Base-by-base conservation (phyloP, 2,113 vertebrate genomes). In the Hystrix brachyura region DNA sequence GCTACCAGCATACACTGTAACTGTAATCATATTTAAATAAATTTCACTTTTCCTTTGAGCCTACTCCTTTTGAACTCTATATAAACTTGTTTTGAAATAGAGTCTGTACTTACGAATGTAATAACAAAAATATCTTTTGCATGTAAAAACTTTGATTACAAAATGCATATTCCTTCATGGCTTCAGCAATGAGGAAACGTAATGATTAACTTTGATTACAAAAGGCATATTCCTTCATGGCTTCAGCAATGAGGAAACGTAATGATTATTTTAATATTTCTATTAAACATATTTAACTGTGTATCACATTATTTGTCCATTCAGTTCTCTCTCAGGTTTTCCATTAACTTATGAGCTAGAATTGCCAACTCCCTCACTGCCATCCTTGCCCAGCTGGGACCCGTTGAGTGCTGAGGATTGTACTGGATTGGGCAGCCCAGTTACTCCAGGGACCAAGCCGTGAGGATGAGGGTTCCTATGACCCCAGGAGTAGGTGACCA, bases 201-300 rank as follows among this genome's bases (percentile, higher is more conserved):
- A 94, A 92, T 97, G n/a, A 97, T 64, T 98, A 98, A 94, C 91
- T 94, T 98, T 97, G 94, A 72, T 96, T 98, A 98, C 12, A 72
- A 65, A 96, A 87, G 84, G 95, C 34, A 62, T 95, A 92, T 86
- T 90, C 87, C 96, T 97, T 95, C 87, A 83, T 96, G 82, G 38
- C 84, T 96, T 92, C 55, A 69, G 43, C 90, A 94, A 67, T 94
- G 94, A 94, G 59, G 82, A 96, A 97, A 90, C 93, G 53, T 97
- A 94, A 92, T 97, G n/a, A 97, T 64, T 98, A 98, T 98, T 98
- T 98, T 98, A 97, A 65, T 96, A 98, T 74, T 98, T 81, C 89
- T 97, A 97, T 81, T 98, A 97, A 98, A 96, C 38, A 43, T 60
- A n/a, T 96, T 95, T 91, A 69, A 80, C 64, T 95, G 57, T 93